Evolutionary conservation across 2,888 invertebrate genomes (phyloP).

Genomic region (Chydorus sphaericus): DNA sequence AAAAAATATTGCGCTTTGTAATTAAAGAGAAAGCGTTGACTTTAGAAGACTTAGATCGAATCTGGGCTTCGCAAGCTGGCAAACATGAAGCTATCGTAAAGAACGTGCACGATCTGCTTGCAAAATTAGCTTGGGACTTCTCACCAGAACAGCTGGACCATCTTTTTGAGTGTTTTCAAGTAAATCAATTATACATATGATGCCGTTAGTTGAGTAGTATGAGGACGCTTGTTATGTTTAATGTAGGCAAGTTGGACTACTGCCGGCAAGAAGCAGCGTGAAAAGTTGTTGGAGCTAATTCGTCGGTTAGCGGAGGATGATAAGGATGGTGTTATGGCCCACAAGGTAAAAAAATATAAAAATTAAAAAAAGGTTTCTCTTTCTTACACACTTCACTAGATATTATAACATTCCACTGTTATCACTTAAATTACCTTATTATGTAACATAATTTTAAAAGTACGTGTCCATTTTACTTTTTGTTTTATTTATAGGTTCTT

Average conservation of each 20-base stretch:
- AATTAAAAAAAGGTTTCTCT: no score
- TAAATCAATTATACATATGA: constrained; percentile 27
- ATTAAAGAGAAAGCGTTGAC: constrained; percentile 85
- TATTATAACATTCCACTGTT: background rate
- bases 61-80: constrained; percentile 94
- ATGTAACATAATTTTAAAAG: constrained; percentile 4
- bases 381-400: background rate
- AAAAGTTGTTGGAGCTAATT: constrained; percentile 86
- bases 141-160: constrained; percentile 93
- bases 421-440: background rate
- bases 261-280: constrained; percentile 88
- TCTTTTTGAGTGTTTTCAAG: constrained; percentile 92
- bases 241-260: constrained; percentile 68
- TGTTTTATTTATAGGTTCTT: constrained; percentile 44
- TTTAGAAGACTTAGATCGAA: constrained; percentile 77
- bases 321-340: constrained; percentile 97
- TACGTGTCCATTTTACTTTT: constrained; percentile 4
- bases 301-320: constrained; percentile 92
- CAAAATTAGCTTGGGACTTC: constrained; percentile 96
- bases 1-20: constrained; percentile 92
- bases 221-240: background rate
- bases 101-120: constrained; percentile 88
- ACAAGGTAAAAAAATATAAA: constrained; percentile 76
- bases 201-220: background rate
- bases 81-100: constrained; percentile 98